phyloP scores from a whole-genome alignment of 2,888 invertebrate species.

The Cosmopolites sordidus region DNA sequence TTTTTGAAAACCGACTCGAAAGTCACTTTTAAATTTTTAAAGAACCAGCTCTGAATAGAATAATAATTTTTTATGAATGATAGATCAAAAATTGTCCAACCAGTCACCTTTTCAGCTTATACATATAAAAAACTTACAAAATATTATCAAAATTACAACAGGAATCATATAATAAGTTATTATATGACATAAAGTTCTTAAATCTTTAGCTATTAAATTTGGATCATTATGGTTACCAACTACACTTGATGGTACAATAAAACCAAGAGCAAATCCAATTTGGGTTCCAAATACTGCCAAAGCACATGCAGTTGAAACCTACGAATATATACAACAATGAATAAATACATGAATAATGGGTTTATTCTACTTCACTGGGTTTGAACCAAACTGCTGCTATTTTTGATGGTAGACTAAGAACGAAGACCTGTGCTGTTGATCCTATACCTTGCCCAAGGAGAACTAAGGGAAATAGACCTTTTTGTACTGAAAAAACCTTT shows the following conservation, averaged over 20 bases:
- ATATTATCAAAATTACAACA: constrained; percentile 37
- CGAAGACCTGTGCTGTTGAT: constrained; percentile 82
- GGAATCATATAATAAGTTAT: constrained; percentile 54
- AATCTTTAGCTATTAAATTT: constrained; percentile 40
- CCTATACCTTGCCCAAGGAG: constrained; percentile 84
- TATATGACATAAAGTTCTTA: constrained; percentile 53
- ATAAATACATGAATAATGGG: not conserved
- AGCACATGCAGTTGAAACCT: constrained; percentile 62
- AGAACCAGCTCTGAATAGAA: not conserved
- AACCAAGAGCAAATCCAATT: constrained; percentile 67
- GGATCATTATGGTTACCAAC: constrained; percentile 41
- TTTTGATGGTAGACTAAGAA: constrained; percentile 84
- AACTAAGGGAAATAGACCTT: constrained; percentile 78
- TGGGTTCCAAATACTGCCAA: constrained; percentile 71
- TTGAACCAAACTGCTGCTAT: constrained; percentile 98
- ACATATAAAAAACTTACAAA: constrained; percentile 24
- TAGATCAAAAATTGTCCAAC: no score
- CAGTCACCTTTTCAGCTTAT: no score
- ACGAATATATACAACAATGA: constrained; percentile 4
- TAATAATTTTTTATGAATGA: no score
- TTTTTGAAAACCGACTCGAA: not conserved
- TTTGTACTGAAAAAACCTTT: constrained; percentile 78
- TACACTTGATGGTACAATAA: constrained; percentile 61
- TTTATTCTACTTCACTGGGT: constrained; percentile 78
- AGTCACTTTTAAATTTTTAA: not conserved